Evolutionary conservation across 2,797 vertebrate species (phyloP), one percentile per base, ranked within the genome.

Genomic region (Chelon auratus): DNA sequence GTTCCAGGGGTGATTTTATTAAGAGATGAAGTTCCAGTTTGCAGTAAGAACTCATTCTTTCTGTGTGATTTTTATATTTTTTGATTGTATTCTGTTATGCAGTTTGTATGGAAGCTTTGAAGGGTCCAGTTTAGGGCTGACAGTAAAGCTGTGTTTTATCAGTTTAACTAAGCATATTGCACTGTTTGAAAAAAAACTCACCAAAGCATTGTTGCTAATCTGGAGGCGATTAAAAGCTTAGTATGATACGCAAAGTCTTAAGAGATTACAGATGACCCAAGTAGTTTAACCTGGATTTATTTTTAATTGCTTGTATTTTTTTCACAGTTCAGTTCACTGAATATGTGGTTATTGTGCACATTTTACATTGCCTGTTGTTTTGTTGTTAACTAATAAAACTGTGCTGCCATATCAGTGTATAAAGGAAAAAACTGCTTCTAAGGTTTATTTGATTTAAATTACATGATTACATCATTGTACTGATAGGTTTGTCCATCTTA

Each of bases 351-450:
- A 47, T 72, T 64, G 43, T 70, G 1, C 20, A 76, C 0, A 67
- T 50, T 10, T 65, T 61, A 18, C 36, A 18, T 61, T 68, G 13
- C 1, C 2, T 68, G 52, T 62, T 0, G 18, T 59, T 57, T 60
- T 76, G 48, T 51, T 74, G 26, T 72, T 56, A 81, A 68, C 45
- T 60, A 83, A 85, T 82, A 79, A 82, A 90, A 54, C 1, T n/a
- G 42, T 71, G 24, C 73, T 69, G 59, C 50, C 30, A 68, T 66
- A 9, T 62, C 40, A 65, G 58, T 74, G 50, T 45, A 45, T 17
- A 45, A 9, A 17, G 0, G 17, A 17, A 17, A 2, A 43, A 43
- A 43, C 5, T 5, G 4, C 42, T 14, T 40, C 22, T 40, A 13
- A 42, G 14, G 40, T 14, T 42, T 14, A 42, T 42, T 42, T 15